Evolutionary conservation across 2,888 invertebrate genomes (phyloP), one percentile per base, ranked within the genome.

Genomic region (Limnephilus marmoratus): DNA sequence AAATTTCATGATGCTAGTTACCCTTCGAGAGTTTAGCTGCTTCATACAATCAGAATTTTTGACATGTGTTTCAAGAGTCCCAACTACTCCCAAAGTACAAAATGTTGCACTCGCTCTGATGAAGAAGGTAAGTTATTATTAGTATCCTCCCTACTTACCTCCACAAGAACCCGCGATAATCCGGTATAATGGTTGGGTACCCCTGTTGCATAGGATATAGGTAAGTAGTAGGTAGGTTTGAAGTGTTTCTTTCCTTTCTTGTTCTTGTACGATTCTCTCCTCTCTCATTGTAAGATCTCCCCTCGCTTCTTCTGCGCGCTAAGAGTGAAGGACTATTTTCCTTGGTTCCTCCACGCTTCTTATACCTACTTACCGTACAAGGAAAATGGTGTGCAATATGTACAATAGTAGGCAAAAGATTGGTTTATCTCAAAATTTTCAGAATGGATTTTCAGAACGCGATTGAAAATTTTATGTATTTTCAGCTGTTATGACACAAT

Each of bases 271-370:
- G 68, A 68, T 24, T 68, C 68, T 24, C n/a, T 68, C 68, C 24
- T 68, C 68, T 68, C 68, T 68, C 68, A 68, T 68, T 68, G 68
- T n/a, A 24, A 1, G 68, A 24, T 68, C 68, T 68, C 68, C 68
- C 68, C 68, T 68, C 24, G 68, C 68, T 68, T 68, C 68, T 68
- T 68, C 68, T 24, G 24, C 68, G 68, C 68, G 24, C 68, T 68
- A 68, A 68, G 68, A 68, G 68, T 68, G 68, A n/a, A 68, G 68
- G 68, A 68, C 68, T 68, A 68, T 68, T 68, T 68, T 68, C 68
- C 68, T 68, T 68, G 24, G 68, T n/a, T n/a, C 24, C 68, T 68
- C 68, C 9, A 68, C 68, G n/a, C 68, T 68, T 68, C 68, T 68
- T 68, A 9, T n/a, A 68, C 24, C 49, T 3, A 9, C 1, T 31